Conservation (phyloP, 2,113 vertebrate genomes). For the Fregata magnificens region DNA sequence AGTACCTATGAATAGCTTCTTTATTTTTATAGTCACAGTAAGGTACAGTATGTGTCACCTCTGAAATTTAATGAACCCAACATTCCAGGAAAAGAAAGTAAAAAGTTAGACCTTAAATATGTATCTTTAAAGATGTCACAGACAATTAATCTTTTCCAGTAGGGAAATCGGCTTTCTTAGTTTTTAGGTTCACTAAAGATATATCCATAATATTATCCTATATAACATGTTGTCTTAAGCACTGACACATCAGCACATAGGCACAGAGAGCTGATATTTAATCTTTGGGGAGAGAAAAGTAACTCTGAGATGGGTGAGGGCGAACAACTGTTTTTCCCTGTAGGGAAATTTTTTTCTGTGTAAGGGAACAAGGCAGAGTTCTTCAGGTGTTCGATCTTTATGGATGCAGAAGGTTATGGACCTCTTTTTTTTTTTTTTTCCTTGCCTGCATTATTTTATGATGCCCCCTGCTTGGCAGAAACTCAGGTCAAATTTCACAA, state of each 20-base stretch:
- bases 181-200: background rate
- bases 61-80: slow-evolving; percentile 29
- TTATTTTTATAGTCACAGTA: slow-evolving; percentile 16
- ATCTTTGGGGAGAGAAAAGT: background rate
- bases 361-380: background rate
- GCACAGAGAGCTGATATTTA: background rate
- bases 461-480: background rate
- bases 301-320: background rate
- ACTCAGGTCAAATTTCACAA: background rate
- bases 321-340: background rate
- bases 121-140: background rate
- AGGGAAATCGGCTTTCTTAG: background rate
- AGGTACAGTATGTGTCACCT: slow-evolving; percentile 10
- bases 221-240: background rate
- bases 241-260: background rate
- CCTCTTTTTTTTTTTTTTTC: background rate
- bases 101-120: background rate
- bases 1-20: slow-evolving; percentile 3
- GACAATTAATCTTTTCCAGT: background rate
- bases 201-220: background rate
- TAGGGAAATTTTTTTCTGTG: background rate
- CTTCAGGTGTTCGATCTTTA: background rate
- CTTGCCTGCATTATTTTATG: background rate
- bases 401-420: background rate
- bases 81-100: slow-evolving; percentile 31